Conservation (phyloP, 2,888 invertebrate genomes). For the Amblyjoppa fuscipennis region DNA sequence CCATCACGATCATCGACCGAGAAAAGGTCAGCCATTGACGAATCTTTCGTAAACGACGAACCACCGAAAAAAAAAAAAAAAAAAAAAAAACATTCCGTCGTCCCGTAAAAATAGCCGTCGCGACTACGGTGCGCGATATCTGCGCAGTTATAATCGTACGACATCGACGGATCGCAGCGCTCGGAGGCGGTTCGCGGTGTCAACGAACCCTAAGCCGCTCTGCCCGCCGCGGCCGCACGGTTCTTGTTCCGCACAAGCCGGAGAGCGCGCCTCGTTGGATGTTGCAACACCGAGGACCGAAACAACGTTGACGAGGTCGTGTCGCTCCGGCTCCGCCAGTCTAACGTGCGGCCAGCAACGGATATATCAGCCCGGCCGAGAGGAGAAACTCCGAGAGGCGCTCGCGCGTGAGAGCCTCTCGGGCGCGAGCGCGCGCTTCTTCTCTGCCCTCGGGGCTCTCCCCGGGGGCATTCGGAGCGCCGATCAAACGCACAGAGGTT, state of each 20-base stretch:
- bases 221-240: conserved; percentile 41
- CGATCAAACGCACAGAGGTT: conserved; percentile 58
- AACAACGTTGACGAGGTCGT: conserved; percentile 74
- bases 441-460: conserved; percentile 39
- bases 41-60: neutral
- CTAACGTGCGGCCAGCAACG: conserved; percentile 11
- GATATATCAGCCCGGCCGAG: conserved; percentile 42
- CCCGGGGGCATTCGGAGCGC: neutral
- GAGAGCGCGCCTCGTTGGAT: conserved; percentile 60
- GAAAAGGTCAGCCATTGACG: conserved; percentile 43
- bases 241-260: conserved; percentile 32
- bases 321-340: conserved; percentile 59
- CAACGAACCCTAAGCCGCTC: conserved; percentile 70
- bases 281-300: conserved; percentile 66
- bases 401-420: neutral
- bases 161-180: conserved; percentile 59
- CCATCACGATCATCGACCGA: conserved; percentile 55
- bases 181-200: conserved; percentile 66
- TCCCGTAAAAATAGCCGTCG: neutral
- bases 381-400: conserved; percentile 58
- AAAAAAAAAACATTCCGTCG: conserved; percentile 13
- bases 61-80: conserved; percentile 26
- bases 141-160: conserved; percentile 44
- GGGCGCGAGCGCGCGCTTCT: conserved; percentile 10
- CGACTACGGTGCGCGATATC: neutral